Evolutionary conservation across 2,113 vertebrate species (phyloP), one percentile per base, ranked within the genome.

Genomic region (Speoplatyrhinus poulsoni): DNA sequence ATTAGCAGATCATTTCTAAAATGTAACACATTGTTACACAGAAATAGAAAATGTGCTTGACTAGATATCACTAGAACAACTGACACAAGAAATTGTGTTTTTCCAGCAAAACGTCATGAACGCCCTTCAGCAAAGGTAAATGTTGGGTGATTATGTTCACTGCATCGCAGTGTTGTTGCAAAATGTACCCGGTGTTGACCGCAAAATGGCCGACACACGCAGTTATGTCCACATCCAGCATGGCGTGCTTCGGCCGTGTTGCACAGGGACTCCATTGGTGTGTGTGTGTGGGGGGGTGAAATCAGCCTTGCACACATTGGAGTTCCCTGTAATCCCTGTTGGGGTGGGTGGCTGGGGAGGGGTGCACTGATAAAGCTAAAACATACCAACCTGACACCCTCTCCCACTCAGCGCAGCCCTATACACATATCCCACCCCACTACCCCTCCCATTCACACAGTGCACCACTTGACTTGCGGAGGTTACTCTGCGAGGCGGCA

Each of bases 311-410:
- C 19, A 11, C 26, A 48, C 3, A 58, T 57, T 66, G 67, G 72
- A n/a, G 70, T 74, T 64, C 76, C 64, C 63, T 46, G 12, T 57
- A 67, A 16, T 74, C 67, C 63, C 76, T 46, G 36, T 41, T 5
- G 36, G 4, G 6, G 36, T 41, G 75, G 15, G 52, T 65, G 4
- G 36, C 5, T 41, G 75, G 15, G 52, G 67, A n/a, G 0, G 0
- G 7, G 2, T 41, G 57, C 56, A 12, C 72, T 62, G 76, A 82
- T 77, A 79, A 73, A 78, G 70, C 58, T 46, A 10, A 62, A 82
- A 70, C 36, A 16, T 67, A 54, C 76, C 67, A 65, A 65, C 64
- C 72, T 58, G 62, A 78, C 76, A 68, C 36, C 15, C 61, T 57
- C 36, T 59, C 55, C 10, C 60, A 77, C 62, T 19, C 57, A 72